Evolutionary conservation across 1,140 invertebrate species (phyloP).

Genomic region (Caenorhabditis latens): DNA sequence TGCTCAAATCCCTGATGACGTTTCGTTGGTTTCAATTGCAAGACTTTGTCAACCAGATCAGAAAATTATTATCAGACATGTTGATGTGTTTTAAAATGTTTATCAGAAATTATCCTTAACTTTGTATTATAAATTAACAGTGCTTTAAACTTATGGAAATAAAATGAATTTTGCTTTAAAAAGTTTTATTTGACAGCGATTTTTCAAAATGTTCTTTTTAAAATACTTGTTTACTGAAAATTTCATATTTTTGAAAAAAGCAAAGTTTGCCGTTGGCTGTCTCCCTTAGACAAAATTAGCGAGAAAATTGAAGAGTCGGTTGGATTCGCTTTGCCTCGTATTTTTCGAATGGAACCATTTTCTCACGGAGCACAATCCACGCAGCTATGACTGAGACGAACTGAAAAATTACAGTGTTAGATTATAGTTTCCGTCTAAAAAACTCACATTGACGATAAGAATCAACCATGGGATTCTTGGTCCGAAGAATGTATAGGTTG

Average conservation of each 20-base stretch:
- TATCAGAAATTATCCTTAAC: neutral
- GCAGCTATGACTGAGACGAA: constrained; percentile 22
- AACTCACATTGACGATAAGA: constrained; percentile 10
- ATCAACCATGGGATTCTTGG: neutral
- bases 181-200: too few relatives aligned
- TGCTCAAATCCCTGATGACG: constrained; percentile 62
- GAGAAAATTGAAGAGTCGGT: neutral
- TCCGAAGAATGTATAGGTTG: neutral
- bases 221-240: too few relatives aligned
- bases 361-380: constrained; percentile 67
- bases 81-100: constrained; percentile 41
- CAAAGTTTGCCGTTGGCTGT: too few relatives aligned
- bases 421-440: constrained; percentile 59
- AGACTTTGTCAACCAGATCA: constrained; percentile 55
- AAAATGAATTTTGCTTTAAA: too few relatives aligned
- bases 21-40: constrained; percentile 57
- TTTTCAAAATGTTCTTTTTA: too few relatives aligned
- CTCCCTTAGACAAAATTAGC: too few relatives aligned
- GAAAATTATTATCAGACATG: constrained; percentile 57
- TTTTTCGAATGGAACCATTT: constrained; percentile 69
- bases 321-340: neutral
- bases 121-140: too few relatives aligned
- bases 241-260: too few relatives aligned
- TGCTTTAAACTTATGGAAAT: too few relatives aligned
- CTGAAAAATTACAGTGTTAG: constrained; percentile 36